Evolutionary conservation across 2,113 vertebrate genomes (phyloP), one percentile per base, ranked within the genome.

Genomic region (Brevimyrus niger): DNA sequence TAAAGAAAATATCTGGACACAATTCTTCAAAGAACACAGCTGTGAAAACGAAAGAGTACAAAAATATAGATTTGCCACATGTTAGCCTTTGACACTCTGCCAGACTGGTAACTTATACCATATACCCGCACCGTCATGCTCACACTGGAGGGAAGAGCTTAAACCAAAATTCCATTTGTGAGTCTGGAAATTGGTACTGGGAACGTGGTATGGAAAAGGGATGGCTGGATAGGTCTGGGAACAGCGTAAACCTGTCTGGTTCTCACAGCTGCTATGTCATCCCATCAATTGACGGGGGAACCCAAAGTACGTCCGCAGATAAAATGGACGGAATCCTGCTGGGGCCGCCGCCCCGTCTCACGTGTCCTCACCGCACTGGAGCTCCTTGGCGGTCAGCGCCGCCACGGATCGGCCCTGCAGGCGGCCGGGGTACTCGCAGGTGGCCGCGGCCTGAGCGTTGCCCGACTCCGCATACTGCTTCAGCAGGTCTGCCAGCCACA

Each of bases 321-420:
- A 13, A 84, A 44, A 84, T 0, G 9, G 38, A n/a, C 38, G 6
- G 31, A 35, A 19, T 80, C n/a, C n/a, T n/a, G n/a, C n/a, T n/a
- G n/a, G n/a, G n/a, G 19, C n/a, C 46, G 19, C 44, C 50, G 23
- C 73, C 46, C 27, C 1, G 23, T 42, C 23, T 27, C 11, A n/a
- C n/a, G n/a, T n/a, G n/a, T n/a, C 92, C 96, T 92, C 95, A 99
- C 98, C 98, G 93, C 98, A 99, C 94, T 97, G 97, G 82, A 99
- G 97, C 92, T 99, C 98, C 90, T 97, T 96, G 0, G 98, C 97
- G 0, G 97, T 99, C 92, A 99, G 97, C 0, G 98, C 97, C 0
- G 98, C 98, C 91, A 99, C 97, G 0, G 98, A 99, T 88, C 98
- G 95, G 3, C 98, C 98, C 93, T 99, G 98, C 91, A 99, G 96